Percentiles rank a stretch among this genome's conserved stretches.
Conservation (phyloP, 2,797 vertebrate species). For the Labroides dimidiatus region DNA sequence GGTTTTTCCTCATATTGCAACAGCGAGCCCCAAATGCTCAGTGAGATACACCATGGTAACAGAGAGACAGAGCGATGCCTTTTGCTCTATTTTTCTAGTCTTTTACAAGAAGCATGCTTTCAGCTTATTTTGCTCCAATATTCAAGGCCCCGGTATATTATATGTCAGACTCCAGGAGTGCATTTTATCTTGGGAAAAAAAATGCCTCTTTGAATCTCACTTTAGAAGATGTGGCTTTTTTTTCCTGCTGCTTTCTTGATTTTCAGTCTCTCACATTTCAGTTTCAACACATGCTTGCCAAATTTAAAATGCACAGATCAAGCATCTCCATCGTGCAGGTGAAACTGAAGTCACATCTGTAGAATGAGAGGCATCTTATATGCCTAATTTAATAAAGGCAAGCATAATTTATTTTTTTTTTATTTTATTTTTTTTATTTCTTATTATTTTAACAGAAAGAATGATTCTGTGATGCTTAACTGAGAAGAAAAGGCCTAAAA, state of each 20-base stretch:
- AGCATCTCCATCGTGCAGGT: constrained; percentile 15
- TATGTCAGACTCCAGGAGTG: constrained; percentile 46
- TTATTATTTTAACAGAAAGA: too few relatives aligned
- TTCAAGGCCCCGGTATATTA: constrained; percentile 58
- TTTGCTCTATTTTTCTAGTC: constrained; percentile 66
- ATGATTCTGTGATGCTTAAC: neutral
- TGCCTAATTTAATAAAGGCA: neutral
- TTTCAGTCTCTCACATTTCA: constrained; percentile 21
- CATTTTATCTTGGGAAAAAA: constrained; percentile 46
- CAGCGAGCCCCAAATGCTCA: constrained; percentile 61
- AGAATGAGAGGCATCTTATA: neutral
- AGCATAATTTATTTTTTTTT: too few relatives aligned
- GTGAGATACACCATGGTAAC: constrained; percentile 54
- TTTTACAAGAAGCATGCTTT: constrained; percentile 66
- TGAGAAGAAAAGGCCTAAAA: neutral
- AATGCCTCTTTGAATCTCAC: constrained; percentile 51
- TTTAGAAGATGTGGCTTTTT: constrained; percentile 33
- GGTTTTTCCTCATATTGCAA: constrained; percentile 61
- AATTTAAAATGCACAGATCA: constrained; percentile 43
- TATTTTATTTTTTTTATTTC: too few relatives aligned
- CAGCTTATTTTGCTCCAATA: constrained; percentile 57
- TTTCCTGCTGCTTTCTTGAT: constrained; percentile 36
- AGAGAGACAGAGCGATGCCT: constrained; percentile 45
- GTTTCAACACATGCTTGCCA: constrained; percentile 37
- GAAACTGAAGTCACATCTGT: constrained; percentile 20